Conservation (phyloP, 2,113 vertebrate species). For the Trogon melanurus region DNA sequence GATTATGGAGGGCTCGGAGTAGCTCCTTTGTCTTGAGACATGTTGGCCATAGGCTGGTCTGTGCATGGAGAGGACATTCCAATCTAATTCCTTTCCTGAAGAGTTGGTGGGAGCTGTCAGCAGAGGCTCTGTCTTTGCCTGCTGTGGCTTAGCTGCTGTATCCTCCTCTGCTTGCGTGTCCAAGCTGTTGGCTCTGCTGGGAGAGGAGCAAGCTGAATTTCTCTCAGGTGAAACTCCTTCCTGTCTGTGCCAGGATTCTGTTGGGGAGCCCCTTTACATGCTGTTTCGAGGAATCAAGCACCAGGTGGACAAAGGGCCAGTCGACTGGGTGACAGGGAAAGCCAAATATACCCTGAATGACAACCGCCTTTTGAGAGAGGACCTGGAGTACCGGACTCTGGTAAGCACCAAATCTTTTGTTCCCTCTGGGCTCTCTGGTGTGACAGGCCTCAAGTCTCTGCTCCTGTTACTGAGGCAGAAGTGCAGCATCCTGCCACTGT, state of each 20-base stretch:
- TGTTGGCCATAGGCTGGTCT: background rate
- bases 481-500: background rate
- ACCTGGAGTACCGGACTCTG: slow-evolving; percentile 94
- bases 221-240: background rate
- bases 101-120: background rate
- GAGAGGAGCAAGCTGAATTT: background rate
- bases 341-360: slow-evolving; percentile 98
- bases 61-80: background rate
- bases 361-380: slow-evolving; percentile 93
- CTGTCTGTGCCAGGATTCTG: slow-evolving; percentile 84
- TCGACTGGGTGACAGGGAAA: slow-evolving; percentile 96
- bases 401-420: slow-evolving; percentile 70
- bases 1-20: background rate
- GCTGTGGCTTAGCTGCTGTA: background rate
- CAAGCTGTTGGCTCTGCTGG: background rate
- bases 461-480: background rate
- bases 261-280: slow-evolving; percentile 96
- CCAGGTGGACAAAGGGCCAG: slow-evolving; percentile 96
- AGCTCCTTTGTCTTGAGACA: background rate
- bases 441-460: background rate
- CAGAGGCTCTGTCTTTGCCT: background rate
- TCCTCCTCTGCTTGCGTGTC: background rate
- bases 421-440: background rate
- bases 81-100: background rate
- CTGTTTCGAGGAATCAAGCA: slow-evolving; percentile 97